Conservation (phyloP, 2,113 vertebrate genomes). For the Rhea pennata region DNA sequence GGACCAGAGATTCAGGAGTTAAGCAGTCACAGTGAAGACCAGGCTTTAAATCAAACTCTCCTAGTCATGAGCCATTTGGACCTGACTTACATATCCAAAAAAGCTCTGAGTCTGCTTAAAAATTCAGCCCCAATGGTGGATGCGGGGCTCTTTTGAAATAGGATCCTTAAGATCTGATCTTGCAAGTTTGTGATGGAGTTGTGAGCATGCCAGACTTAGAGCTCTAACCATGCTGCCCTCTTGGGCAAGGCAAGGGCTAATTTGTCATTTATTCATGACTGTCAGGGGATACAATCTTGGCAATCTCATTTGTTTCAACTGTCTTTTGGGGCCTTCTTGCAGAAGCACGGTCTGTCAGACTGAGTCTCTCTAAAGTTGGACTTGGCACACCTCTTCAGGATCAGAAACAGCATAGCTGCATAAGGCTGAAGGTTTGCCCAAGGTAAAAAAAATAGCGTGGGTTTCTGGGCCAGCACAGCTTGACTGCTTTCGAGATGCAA, state of each 20-base stretch:
- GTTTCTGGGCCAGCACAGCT: neutral
- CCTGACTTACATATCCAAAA: neutral
- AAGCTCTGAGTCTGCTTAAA: neutral
- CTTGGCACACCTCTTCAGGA: neutral
- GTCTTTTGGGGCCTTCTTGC: neutral
- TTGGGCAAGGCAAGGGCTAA: neutral
- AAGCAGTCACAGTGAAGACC: neutral
- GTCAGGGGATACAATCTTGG: neutral
- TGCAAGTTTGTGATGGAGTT: neutral
- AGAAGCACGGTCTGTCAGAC: neutral
- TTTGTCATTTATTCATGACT: neutral
- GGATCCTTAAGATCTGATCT: neutral
- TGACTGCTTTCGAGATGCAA: neutral
- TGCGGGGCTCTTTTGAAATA: neutral
- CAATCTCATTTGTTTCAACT: rapidly evolving
- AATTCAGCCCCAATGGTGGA: too few species aligned
- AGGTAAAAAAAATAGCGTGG: rapidly evolving
- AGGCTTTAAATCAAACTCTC: neutral
- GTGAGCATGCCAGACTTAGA: neutral
- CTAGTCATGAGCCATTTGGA: neutral
- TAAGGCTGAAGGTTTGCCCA: rapidly evolving
- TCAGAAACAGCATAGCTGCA: neutral
- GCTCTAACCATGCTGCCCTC: rapidly evolving
- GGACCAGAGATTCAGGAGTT: neutral
- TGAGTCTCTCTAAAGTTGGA: neutral